Evolutionary conservation across 2,888 invertebrate genomes (phyloP).

Genomic region (Nomada lathburiana): DNA sequence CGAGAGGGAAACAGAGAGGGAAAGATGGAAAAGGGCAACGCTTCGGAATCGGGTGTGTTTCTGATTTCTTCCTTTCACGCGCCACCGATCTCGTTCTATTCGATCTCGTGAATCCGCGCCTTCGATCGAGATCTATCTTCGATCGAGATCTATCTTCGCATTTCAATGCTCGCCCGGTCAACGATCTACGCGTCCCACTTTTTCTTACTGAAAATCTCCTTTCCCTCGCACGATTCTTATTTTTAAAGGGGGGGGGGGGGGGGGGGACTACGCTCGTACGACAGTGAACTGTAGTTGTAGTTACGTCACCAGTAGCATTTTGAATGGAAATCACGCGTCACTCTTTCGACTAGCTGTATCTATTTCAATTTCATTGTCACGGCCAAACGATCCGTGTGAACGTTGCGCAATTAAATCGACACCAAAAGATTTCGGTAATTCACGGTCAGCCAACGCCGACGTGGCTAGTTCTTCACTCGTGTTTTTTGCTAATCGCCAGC

Average conservation of each 20-base stretch:
- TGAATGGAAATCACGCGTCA: too few species aligned
- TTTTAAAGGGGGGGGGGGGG: too few species aligned
- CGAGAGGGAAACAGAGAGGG: slow-evolving; percentile 18
- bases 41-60: slow-evolving; percentile 65
- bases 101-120: slow-evolving; percentile 62
- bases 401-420: background rate
- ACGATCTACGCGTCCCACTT: slow-evolving; percentile 57
- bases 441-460: background rate
- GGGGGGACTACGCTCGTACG: too few species aligned
- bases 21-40: slow-evolving; percentile 40
- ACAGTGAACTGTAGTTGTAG: too few species aligned
- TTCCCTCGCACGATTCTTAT: background rate
- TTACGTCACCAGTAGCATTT: too few species aligned
- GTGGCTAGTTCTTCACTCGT: slow-evolving; percentile 20
- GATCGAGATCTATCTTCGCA: slow-evolving; percentile 43
- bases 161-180: slow-evolving; percentile 51
- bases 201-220: background rate
- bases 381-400: too few species aligned
- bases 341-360: too few species aligned
- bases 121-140: slow-evolving; percentile 43
- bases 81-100: slow-evolving; percentile 69
- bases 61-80: slow-evolving; percentile 74
- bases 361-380: too few species aligned
- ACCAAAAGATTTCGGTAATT: background rate
- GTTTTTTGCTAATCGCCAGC: slow-evolving; percentile 33